Conservation (phyloP, 2,113 vertebrate genomes). For the Menura novaehollandiae region DNA sequence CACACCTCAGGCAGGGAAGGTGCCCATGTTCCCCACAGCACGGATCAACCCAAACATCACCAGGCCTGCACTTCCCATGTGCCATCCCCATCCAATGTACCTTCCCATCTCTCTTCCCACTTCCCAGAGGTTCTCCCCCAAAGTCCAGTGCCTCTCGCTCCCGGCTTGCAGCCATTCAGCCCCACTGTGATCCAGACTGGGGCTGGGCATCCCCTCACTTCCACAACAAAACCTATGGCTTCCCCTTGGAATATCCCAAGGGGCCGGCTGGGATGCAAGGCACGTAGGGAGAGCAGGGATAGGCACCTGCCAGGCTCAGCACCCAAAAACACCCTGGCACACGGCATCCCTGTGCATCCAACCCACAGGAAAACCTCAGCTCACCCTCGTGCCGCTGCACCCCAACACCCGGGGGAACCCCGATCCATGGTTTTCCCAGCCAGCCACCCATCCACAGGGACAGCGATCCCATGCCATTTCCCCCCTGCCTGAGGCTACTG, state of each 20-base stretch:
- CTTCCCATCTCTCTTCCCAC: no score
- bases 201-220: background rate
- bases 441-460: fast-evolving
- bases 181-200: fast-evolving
- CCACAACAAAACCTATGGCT: background rate
- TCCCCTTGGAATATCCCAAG: background rate
- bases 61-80: background rate
- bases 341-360: background rate
- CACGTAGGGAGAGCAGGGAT: fast-evolving
- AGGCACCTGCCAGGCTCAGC: background rate
- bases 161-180: background rate
- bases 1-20: background rate
- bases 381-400: fast-evolving
- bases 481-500: background rate
- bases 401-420: background rate
- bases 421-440: fast-evolving
- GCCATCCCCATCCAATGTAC: background rate
- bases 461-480: fast-evolving
- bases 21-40: fast-evolving
- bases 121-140: background rate
- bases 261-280: background rate
- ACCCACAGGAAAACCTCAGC: background rate
- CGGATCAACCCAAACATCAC: no score
- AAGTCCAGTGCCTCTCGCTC: background rate
- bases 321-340: fast-evolving